Conservation (phyloP, 2,888 invertebrate species). For the Drosophila diplacantha region DNA sequence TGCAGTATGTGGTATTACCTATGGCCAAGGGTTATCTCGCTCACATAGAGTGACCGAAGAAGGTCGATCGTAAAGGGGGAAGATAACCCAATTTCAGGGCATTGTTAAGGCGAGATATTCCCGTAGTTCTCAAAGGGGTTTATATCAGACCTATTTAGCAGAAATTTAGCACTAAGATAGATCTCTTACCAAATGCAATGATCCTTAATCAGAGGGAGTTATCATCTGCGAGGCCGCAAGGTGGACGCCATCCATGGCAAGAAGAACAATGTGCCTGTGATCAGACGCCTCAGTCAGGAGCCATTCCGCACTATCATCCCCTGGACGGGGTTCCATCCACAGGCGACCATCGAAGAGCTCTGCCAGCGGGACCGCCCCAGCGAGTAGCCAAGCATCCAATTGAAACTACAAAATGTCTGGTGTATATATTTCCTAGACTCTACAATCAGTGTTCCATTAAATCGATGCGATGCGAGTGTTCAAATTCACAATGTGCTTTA, state of each 20-base stretch:
- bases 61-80: neutral
- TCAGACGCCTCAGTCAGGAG: constrained; percentile 45
- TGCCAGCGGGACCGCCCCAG: neutral
- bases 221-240: constrained; percentile 77
- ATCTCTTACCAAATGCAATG: constrained; percentile 75
- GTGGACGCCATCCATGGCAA: constrained; percentile 78
- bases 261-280: constrained; percentile 46
- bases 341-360: neutral
- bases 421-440: constrained; percentile 40
- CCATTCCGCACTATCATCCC: constrained; percentile 52
- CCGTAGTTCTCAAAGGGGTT: neutral
- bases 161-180: neutral
- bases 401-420: constrained; percentile 34
- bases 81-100: constrained; percentile 8
- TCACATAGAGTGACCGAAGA: neutral
- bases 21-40: constrained; percentile 1
- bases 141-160: neutral
- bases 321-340: constrained; percentile 48
- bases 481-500: constrained; percentile 29
- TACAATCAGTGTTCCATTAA: constrained; percentile 36
- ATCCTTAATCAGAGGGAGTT: constrained; percentile 61
- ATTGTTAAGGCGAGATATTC: neutral
- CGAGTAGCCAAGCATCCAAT: neutral
- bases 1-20: neutral
- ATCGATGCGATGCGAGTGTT: constrained; percentile 38